These are phyloP conservation scores for Mesembrinibis cayennensis DNA, from an alignment of 2,113 vertebrate species.

Conservation along the genomic window DNA sequence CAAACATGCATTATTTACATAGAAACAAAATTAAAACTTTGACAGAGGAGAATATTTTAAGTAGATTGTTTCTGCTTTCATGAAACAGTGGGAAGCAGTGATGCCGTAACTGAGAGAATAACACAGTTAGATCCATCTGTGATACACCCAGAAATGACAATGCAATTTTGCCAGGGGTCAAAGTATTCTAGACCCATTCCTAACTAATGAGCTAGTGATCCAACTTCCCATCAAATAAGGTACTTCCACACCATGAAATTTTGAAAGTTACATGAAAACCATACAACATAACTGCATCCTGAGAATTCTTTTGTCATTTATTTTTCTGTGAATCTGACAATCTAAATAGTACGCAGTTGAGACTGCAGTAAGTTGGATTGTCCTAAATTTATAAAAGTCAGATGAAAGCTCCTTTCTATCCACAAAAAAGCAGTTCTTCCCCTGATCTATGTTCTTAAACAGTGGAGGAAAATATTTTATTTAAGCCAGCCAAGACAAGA, in stretches of 20 bases:
- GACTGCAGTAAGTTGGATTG: not conserved
- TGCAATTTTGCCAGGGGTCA: constrained; percentile 22
- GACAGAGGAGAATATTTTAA: constrained; percentile 1
- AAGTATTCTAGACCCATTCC: not conserved
- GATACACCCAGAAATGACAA: not conserved
- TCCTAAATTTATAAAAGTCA: not conserved
- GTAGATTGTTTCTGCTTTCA: constrained; percentile 8
- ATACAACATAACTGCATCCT: not conserved
- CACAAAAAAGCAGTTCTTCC: not conserved
- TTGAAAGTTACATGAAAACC: not conserved
- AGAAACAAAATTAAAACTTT: constrained; percentile 35
- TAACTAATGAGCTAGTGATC: not conserved
- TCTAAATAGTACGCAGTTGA: not conserved
- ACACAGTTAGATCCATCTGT: not conserved
- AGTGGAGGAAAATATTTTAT: not conserved
- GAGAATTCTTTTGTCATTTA: not conserved
- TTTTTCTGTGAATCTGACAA: not conserved
- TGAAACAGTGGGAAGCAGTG: not conserved
- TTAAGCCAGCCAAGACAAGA: not conserved
- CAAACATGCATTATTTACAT: not conserved
- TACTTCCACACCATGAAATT: not conserved
- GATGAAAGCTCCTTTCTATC: not conserved
- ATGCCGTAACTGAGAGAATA: not conserved
- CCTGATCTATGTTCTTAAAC: not conserved
- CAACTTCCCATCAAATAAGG: not conserved